phyloP scores from a whole-genome alignment of 2,113 vertebrate genomes.

The Nycticorax nycticorax region DNA sequence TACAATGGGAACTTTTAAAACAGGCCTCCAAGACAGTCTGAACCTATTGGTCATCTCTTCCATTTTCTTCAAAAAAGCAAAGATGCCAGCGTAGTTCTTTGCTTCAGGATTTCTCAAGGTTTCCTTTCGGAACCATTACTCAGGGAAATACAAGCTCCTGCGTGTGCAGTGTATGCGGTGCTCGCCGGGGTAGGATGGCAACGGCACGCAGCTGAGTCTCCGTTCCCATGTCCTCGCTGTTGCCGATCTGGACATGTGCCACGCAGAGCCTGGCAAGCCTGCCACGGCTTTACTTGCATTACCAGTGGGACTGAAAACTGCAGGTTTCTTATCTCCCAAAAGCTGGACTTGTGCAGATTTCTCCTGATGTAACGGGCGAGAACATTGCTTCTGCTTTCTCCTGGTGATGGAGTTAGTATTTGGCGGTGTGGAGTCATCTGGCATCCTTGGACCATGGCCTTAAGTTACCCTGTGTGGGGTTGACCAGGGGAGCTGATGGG shows the following conservation, averaged over 20 bases:
- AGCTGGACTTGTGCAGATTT: background rate
- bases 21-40: slow-evolving; percentile 31
- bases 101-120: background rate
- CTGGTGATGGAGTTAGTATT: background rate
- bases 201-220: background rate
- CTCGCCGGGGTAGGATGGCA: background rate
- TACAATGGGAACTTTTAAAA: slow-evolving; percentile 68
- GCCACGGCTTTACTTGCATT: background rate
- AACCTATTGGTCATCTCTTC: slow-evolving; percentile 27
- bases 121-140: background rate
- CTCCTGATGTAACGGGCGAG: background rate
- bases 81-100: background rate
- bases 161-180: background rate
- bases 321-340: background rate
- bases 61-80: background rate
- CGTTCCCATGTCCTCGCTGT: background rate
- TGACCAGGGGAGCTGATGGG: background rate
- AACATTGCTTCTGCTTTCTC: background rate
- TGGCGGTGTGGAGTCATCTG: background rate
- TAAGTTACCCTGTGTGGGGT: background rate
- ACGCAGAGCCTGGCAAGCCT: background rate
- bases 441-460: background rate
- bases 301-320: background rate
- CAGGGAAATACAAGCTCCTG: background rate
- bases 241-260: background rate